Evolutionary conservation across 1,140 invertebrate species (phyloP).

Genomic region (Cardiocondyla obscurior): DNA sequence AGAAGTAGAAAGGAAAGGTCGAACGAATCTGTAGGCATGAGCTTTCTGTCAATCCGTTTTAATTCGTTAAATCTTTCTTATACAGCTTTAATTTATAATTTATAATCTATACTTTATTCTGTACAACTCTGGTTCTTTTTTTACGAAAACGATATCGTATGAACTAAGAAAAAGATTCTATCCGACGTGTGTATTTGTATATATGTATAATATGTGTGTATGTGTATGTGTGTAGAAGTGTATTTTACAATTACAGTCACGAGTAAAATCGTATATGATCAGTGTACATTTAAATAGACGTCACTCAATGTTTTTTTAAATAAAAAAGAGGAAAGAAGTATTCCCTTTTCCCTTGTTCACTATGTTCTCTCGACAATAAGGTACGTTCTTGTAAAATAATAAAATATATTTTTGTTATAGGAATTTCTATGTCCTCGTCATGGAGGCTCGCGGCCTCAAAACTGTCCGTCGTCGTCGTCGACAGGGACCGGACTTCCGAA

Average conservation of each 20-base stretch:
- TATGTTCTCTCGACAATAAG: background rate
- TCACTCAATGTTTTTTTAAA: background rate
- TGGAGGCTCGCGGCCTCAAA: constrained; percentile 47
- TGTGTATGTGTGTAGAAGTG: background rate
- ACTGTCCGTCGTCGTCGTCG: constrained; percentile 63
- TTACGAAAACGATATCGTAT: background rate
- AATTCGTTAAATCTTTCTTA: constrained; percentile 23
- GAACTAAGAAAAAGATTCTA: background rate
- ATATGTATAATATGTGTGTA: too few relatives aligned
- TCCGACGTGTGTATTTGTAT: background rate
- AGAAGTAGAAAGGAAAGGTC: background rate
- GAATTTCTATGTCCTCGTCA: too few relatives aligned
- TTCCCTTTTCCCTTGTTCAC: background rate
- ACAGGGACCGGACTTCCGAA: constrained; percentile 76
- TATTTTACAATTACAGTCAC: constrained; percentile 33
- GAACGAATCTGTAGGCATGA: background rate
- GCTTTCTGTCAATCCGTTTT: constrained; percentile 12
- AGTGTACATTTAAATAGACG: background rate
- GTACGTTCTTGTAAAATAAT: too few relatives aligned
- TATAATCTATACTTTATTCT: constrained; percentile 30
- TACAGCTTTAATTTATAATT: background rate
- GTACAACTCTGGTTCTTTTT: constrained; percentile 10
- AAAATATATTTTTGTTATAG: too few relatives aligned
- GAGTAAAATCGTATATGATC: background rate
- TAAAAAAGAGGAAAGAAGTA: background rate